Evolutionary conservation across 2,113 vertebrate genomes (phyloP).

Genomic region (Tupaia tana): DNA sequence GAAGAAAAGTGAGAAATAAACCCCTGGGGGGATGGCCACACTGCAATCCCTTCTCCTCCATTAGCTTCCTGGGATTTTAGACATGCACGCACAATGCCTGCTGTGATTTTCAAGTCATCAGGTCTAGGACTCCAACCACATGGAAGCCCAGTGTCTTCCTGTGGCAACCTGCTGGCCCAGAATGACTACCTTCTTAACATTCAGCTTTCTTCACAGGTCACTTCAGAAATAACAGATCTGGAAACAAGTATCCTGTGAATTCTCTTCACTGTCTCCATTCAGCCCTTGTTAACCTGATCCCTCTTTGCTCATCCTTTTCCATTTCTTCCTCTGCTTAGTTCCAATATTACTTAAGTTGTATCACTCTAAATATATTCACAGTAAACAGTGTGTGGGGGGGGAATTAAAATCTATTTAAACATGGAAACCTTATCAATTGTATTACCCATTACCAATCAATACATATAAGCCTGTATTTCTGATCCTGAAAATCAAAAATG

Average conservation of each 20-base stretch:
- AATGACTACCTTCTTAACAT: not conserved
- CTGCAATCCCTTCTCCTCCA: too few species aligned
- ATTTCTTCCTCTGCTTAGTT: conserved; percentile 28
- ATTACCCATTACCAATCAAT: not conserved
- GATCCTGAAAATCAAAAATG: not conserved
- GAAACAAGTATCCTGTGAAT: not conserved
- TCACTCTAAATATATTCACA: not conserved
- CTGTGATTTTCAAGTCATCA: too few species aligned
- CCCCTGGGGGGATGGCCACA: too few species aligned
- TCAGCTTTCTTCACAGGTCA: not conserved
- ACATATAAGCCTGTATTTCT: not conserved
- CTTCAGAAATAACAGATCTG: not conserved
- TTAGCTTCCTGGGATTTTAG: too few species aligned
- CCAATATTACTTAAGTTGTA: not conserved
- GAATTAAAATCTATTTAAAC: not conserved
- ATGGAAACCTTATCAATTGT: not conserved
- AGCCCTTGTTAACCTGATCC: not conserved
- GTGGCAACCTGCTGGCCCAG: too few species aligned
- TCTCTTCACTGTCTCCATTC: conserved; percentile 22
- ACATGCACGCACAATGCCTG: too few species aligned
- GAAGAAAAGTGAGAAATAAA: too few species aligned
- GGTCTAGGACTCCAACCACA: too few species aligned
- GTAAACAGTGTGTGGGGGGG: not conserved
- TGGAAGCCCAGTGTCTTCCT: too few species aligned
- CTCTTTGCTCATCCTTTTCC: not conserved